Evolutionary conservation across 2,797 vertebrate genomes (phyloP).

Genomic region (Prunella strophiata): DNA sequence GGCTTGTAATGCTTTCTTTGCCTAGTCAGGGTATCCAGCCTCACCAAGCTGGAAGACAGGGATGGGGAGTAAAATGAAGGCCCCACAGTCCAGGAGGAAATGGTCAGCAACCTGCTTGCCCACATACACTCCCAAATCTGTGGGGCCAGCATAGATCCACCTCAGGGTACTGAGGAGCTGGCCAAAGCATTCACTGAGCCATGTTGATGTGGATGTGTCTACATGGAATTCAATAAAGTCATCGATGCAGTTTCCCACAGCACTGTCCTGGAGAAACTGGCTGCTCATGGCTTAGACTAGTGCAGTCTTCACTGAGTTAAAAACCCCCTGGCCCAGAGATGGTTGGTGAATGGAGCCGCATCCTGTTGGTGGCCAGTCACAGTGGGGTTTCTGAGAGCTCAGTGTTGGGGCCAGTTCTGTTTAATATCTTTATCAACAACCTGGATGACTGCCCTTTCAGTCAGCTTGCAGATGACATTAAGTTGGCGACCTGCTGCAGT

Average conservation of each 20-base stretch:
- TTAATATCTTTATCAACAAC: not conserved
- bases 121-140: not conserved
- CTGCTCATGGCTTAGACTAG: not conserved
- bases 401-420: not conserved
- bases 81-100: not conserved
- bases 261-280: not conserved
- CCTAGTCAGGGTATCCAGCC: not conserved
- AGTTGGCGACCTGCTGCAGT: not conserved
- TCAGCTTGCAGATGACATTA: not conserved
- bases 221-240: not conserved
- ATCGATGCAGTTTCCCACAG: fast-evolving
- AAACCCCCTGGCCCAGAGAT: not conserved
- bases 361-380: fast-evolving
- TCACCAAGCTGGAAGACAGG: not conserved
- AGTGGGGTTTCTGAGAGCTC: not conserved
- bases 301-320: not conserved
- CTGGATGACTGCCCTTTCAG: not conserved
- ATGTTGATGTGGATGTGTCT: no score
- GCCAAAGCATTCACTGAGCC: not conserved
- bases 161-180: not conserved
- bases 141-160: not conserved
- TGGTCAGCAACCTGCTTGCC: not conserved
- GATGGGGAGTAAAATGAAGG: not conserved
- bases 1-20: not conserved
- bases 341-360: fast-evolving